These are phyloP conservation scores for Rhynchophorus ferrugineus DNA, from an alignment of 1,140 invertebrate genomes.

Conservation along the genomic window DNA sequence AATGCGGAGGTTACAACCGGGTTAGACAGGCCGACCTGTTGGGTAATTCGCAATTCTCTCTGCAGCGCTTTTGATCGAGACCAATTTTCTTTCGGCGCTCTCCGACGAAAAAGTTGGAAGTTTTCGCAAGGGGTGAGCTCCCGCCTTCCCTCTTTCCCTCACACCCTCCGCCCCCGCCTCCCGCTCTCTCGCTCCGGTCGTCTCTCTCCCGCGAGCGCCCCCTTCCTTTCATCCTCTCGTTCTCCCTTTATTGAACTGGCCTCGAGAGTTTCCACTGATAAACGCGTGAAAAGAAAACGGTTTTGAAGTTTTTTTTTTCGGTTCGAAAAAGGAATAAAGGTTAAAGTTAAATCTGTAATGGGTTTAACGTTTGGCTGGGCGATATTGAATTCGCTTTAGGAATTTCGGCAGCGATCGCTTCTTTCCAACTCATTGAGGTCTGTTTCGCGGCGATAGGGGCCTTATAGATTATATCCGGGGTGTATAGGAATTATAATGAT, in stretches of 20 bases:
- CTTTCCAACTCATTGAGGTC: neutral
- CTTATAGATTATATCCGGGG: neutral
- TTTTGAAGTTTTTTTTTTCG: slow-evolving; percentile 5
- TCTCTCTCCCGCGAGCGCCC: too few relatives aligned
- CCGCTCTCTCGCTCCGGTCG: too few relatives aligned
- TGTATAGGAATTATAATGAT: neutral
- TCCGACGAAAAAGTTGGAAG: slow-evolving; percentile 12
- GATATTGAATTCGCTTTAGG: neutral
- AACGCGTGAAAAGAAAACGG: slow-evolving; percentile 18
- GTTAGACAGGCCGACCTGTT: slow-evolving; percentile 22
- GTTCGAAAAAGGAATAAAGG: neutral
- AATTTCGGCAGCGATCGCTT: neutral
- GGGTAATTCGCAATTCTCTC: slow-evolving; percentile 24
- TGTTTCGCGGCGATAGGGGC: neutral
- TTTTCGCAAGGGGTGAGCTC: slow-evolving; percentile 6
- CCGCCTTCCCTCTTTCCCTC: too few relatives aligned
- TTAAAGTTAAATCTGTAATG: neutral
- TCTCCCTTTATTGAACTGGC: slow-evolving; percentile 19
- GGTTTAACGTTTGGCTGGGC: neutral
- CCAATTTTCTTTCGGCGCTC: slow-evolving; percentile 19
- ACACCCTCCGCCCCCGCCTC: too few relatives aligned
- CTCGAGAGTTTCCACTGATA: slow-evolving; percentile 5
- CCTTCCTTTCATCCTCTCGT: too few relatives aligned
- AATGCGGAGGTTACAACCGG: slow-evolving; percentile 13
- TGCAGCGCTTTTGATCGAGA: slow-evolving; percentile 23